Evolutionary conservation across 2,113 vertebrate genomes (phyloP).

Genomic region (Bubo blakistoni): DNA sequence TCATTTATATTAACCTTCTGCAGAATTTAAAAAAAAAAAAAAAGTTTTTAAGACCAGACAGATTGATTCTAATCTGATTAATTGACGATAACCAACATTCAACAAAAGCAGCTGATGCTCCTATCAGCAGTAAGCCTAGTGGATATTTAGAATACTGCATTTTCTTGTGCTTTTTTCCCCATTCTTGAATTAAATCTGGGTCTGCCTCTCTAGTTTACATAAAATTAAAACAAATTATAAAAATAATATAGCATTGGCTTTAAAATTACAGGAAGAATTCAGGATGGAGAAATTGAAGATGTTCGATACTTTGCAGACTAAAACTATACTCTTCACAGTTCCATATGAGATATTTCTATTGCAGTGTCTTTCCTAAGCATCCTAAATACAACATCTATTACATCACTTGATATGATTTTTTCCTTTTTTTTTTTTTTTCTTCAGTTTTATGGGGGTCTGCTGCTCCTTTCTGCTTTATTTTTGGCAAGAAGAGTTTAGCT

Average conservation of each 20-base stretch:
- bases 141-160: background rate
- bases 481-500: background rate
- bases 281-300: background rate
- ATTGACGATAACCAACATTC: background rate
- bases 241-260: background rate
- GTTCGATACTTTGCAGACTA: background rate
- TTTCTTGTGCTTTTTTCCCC: background rate
- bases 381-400: background rate
- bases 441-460: background rate
- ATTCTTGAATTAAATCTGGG: background rate
- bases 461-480: background rate
- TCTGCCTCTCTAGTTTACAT: background rate
- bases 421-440: background rate
- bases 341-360: background rate
- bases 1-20: background rate
- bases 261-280: background rate
- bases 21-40: background rate
- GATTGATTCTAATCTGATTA: background rate
- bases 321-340: background rate
- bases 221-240: background rate
- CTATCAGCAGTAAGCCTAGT: background rate
- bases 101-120: background rate
- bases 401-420: background rate
- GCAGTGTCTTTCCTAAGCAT: conserved; percentile 2
- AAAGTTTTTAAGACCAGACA: background rate